A percentile compares a stretch with the other conserved stretches of the same genome.
Conservation (phyloP, 2,888 invertebrate genomes). For the Blastobasis adustella region DNA sequence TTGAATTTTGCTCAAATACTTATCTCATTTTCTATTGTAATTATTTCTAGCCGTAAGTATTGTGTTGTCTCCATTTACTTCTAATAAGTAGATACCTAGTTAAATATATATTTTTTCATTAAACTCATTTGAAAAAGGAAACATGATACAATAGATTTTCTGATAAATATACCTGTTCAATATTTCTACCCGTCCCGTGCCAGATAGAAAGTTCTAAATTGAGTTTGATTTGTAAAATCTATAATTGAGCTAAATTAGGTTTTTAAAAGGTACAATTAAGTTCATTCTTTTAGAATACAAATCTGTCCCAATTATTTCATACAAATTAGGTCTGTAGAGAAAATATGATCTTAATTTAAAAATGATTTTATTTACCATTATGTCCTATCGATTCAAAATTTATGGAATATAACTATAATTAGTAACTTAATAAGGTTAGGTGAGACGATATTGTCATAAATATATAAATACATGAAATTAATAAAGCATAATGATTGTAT, state of each 20-base stretch:
- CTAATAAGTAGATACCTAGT: constrained; percentile 10
- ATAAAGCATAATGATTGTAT: constrained; percentile 76
- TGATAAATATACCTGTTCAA: too few species aligned
- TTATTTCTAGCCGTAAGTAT: constrained; percentile 49
- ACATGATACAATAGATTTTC: too few species aligned
- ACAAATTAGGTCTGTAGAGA: constrained; percentile 50
- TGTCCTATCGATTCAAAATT: constrained; percentile 74
- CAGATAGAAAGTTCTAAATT: constrained; percentile 48
- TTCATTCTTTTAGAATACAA: constrained; percentile 21
- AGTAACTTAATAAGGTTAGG: constrained; percentile 75
- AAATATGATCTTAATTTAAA: constrained; percentile 53
- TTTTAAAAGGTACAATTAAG: constrained; percentile 50
- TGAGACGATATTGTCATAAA: constrained; percentile 77
- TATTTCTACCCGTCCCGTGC: constrained; percentile 38
- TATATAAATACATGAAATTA: constrained; percentile 77
- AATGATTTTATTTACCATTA: constrained; percentile 63
- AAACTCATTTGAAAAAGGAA: too few species aligned
- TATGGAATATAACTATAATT: constrained; percentile 72
- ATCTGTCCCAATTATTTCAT: constrained; percentile 45
- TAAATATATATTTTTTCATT: not conserved
- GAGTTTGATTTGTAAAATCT: constrained; percentile 51
- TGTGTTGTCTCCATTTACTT: constrained; percentile 32
- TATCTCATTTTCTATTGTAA: constrained; percentile 50
- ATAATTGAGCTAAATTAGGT: constrained; percentile 42
- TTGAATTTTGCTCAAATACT: constrained; percentile 61